Conservation (phyloP, 2,113 vertebrate genomes). For the Toxotes jaculatrix region DNA sequence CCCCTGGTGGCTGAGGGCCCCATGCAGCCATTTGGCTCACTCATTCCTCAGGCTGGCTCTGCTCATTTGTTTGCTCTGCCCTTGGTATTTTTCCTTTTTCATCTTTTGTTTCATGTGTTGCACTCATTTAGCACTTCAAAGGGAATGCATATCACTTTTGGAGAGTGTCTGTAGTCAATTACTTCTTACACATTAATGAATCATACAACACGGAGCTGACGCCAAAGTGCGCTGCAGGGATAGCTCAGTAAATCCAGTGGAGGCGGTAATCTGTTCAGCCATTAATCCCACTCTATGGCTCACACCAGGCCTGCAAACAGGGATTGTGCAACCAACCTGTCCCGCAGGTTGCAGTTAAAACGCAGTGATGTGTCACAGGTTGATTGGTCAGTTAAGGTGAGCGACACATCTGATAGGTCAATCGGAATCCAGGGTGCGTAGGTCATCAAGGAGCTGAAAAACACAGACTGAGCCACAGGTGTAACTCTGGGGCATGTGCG, state of each 20-base stretch:
- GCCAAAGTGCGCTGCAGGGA: slow-evolving; percentile 25
- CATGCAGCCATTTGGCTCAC: slow-evolving; percentile 16
- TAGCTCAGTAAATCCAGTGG: slow-evolving; percentile 1
- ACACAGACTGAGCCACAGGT: not conserved
- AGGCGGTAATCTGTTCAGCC: slow-evolving; percentile 11
- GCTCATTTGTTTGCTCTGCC: slow-evolving; percentile 53
- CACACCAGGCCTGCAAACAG: slow-evolving; percentile 63
- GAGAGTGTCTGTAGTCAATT: slow-evolving; percentile 20
- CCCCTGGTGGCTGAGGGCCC: slow-evolving; percentile 41
- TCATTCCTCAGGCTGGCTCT: slow-evolving; percentile 4
- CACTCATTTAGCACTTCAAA: slow-evolving; percentile 55
- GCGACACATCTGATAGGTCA: slow-evolving; percentile 58
- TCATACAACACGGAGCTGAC: not conserved
- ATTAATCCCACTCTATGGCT: slow-evolving; percentile 10
- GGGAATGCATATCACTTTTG: slow-evolving; percentile 34
- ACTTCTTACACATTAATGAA: slow-evolving; percentile 26
- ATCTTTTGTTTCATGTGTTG: slow-evolving; percentile 57
- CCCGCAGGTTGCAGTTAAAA: slow-evolving; percentile 56
- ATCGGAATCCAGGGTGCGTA: slow-evolving; percentile 35
- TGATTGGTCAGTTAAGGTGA: slow-evolving; percentile 39
- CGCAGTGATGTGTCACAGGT: not conserved
- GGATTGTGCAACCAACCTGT: slow-evolving; percentile 49
- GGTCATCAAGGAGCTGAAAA: slow-evolving; percentile 15
- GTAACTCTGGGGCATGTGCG: not conserved
- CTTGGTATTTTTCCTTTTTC: slow-evolving; percentile 49